These are phyloP conservation scores for Augochlorella aurata DNA, from an alignment of 2,888 invertebrate genomes.

Conservation along the genomic window DNA sequence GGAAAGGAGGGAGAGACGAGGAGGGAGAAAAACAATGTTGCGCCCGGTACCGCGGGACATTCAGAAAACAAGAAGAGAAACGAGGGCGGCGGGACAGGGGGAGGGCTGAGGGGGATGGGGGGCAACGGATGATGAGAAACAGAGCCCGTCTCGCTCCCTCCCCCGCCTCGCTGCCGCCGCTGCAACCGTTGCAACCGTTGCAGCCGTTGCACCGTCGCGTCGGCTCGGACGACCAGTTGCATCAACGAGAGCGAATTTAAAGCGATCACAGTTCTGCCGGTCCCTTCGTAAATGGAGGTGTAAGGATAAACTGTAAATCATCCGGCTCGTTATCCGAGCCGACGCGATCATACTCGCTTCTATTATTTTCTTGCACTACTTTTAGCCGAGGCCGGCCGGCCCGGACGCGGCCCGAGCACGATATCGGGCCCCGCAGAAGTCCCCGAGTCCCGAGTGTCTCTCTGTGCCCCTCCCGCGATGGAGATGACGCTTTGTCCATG, in stretches of 20 bases:
- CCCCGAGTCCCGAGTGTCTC: slow-evolving; percentile 2
- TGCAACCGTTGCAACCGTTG: no score
- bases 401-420: slow-evolving; percentile 7
- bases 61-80: slow-evolving; percentile 57
- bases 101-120: background rate
- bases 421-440: background rate
- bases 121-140: slow-evolving; percentile 61
- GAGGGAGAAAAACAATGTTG: slow-evolving; percentile 65
- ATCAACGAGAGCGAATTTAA: slow-evolving; percentile 57
- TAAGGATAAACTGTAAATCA: slow-evolving; percentile 60
- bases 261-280: slow-evolving; percentile 46
- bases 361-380: slow-evolving; percentile 39
- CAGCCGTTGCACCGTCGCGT: no score
- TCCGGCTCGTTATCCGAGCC: slow-evolving; percentile 57
- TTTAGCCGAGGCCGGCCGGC: slow-evolving; percentile 27
- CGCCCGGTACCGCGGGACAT: slow-evolving; percentile 65
- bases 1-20: slow-evolving; percentile 27
- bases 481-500: slow-evolving; percentile 10
- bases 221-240: slow-evolving; percentile 43
- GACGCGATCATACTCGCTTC: slow-evolving; percentile 42
- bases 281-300: slow-evolving; percentile 57
- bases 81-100: background rate
- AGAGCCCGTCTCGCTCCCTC: slow-evolving; percentile 21
- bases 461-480: slow-evolving; percentile 20
- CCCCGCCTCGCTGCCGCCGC: background rate